Evolutionary conservation across 2,888 invertebrate genomes (phyloP), one percentile per base, ranked within the genome.

Genomic region (Fissipunctia ypsillon): DNA sequence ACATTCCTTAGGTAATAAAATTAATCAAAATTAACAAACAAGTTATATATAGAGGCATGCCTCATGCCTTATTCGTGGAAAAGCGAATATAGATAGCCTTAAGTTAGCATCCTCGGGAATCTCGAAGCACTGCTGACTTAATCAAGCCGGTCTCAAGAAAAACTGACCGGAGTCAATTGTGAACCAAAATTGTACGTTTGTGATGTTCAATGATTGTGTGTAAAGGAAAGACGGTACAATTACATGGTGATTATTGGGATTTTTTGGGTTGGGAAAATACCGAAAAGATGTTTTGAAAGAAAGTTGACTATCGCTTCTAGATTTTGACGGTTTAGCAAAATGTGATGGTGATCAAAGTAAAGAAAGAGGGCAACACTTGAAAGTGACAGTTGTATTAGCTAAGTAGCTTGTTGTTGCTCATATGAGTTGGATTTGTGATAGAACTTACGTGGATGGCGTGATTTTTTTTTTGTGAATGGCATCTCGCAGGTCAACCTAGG

Each of bases 71-170:
- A 19, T 81, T 80, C 84, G 38, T 72, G 78, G 84, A 84, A 84
- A 52, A 35, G 57, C 41, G 66, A 59, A 78, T 76, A 78, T 19
- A 73, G 76, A 71, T 66, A 77, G 72, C 75, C 65, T 81, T 61
- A 77, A 79, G 57, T 45, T 25, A 65, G 45, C 57, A 41, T 72
- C 72, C 50, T 52, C 31, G 31, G 57, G 45, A 64, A 31, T 35
- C n/a, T 25, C 35, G 59, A 19, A 60, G 35, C 65, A 10, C 45
- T 71, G 57, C 75, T 83, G 86, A 86, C 83, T 84, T 86, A 86
- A 86, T 86, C 73, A 78, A 86, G 67, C 31, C 63, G 69, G 72
- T 72, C 63, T 72, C 16, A 14, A 79, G 69, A 86, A 85, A 85
- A 85, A 86, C 73, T 76, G 16, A 73, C 73, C 68, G 61, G 68